Evolutionary conservation across 2,888 invertebrate genomes (phyloP), one percentile per base, ranked within the genome.

Genomic region (Drosophila rellima): DNA sequence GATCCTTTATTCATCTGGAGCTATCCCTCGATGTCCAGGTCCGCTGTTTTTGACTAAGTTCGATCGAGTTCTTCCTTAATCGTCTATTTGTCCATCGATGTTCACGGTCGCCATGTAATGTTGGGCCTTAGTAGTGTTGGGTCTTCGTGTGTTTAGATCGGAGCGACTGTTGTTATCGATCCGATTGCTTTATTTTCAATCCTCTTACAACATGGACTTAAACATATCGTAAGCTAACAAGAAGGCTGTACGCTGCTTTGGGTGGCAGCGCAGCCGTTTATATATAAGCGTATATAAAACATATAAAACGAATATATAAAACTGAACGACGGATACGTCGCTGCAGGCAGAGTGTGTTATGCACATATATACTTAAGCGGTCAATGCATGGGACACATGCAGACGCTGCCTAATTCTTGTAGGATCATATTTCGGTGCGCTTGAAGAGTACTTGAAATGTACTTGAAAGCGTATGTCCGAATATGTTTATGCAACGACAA

Each of bases 401-500:
- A 6, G 39, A 39, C 39, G 39, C 39, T 39, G 39, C 17, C 39
- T 39, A 39, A 39, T 39, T 39, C 39, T 39, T 39, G 39, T 39
- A 39, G 39, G 39, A 39, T 39, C 39, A 39, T 39, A 39, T 39
- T 39, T 39, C 39, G 39, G 39, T 39, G 39, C 39, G 5, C 20
- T 23, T 23, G 44, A 20, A 44, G 13, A 3, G 20, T 44, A 44
- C 44, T 44, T 44, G 44, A 20, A 44, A 23, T 11, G 20, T 44
- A 44, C 44, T 44, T 44, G 44, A 44, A 20, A 23, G 18, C 23
- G 44, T 23, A 23, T 44, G 23, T 44, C 44, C 44, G 44, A 44
- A 44, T 44, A 44, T 44, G 44, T 44, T 44, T 44, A 44, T 44
- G 26, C 44, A 44, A 26, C 23, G 44, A n/a, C 44, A 23, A 23